These are phyloP conservation scores for Myiopsitta monachus DNA, from an alignment of 2,113 vertebrate species.

Conservation along the genomic window DNA sequence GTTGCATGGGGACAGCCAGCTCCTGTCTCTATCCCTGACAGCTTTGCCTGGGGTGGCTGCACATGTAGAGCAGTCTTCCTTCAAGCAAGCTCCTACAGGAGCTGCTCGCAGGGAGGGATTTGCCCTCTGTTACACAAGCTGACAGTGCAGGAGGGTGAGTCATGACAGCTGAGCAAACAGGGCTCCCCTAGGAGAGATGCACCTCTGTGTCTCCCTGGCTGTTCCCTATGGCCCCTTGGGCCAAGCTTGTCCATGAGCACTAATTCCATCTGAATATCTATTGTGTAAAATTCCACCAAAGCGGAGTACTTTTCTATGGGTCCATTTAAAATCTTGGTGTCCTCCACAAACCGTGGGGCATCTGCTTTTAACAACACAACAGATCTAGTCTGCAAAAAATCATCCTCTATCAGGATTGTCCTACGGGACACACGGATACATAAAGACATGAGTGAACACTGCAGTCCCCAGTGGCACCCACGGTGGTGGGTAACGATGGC, in stretches of 20 bases:
- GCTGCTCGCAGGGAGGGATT: neutral
- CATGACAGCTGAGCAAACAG: neutral
- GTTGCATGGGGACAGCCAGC: fast-evolving
- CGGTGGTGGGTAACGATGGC: fast-evolving
- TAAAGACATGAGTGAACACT: fast-evolving
- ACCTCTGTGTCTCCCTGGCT: neutral
- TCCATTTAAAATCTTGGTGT: neutral
- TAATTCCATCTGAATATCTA: neutral
- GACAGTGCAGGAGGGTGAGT: neutral
- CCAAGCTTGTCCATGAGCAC: neutral
- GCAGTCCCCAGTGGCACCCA: neutral
- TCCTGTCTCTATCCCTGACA: neutral
- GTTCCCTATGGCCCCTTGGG: neutral
- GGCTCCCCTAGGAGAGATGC: fast-evolving
- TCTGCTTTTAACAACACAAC: neutral
- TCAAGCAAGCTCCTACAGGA: slow-evolving; percentile 15
- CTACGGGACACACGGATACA: neutral
- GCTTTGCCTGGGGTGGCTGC: neutral
- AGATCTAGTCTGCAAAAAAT: neutral
- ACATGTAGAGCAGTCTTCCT: neutral
- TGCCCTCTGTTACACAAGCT: neutral
- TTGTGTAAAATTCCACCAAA: neutral
- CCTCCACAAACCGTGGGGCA: neutral
- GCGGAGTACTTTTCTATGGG: neutral
- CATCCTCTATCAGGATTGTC: neutral